phyloP scores from a whole-genome alignment of 2,797 vertebrate genomes.

The Pseudocheirus occidentalis region DNA sequence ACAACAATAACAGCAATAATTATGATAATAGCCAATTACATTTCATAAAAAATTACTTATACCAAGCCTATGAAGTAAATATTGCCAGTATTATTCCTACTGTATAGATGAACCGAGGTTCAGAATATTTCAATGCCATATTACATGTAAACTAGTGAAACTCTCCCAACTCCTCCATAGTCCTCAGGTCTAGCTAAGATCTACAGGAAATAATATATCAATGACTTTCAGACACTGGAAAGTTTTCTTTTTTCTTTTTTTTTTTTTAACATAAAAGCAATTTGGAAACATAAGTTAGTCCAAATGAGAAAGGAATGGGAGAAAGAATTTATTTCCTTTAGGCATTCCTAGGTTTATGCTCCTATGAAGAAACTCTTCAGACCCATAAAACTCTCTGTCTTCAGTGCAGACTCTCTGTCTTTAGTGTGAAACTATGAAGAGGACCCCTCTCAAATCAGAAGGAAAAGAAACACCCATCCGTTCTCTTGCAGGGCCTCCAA shows the following conservation, averaged over 20 bases:
- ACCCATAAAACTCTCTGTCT: constrained; percentile 12
- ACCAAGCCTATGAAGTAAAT: background rate
- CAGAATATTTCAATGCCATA: background rate
- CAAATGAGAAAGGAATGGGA: constrained; percentile 42
- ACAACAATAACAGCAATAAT: background rate
- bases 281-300: constrained; percentile 61
- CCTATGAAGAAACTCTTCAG: constrained; percentile 44
- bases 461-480: constrained; percentile 49
- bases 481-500: constrained; percentile 18
- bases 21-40: background rate
- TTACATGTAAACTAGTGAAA: background rate
- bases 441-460: constrained; percentile 49
- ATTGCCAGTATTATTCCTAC: background rate
- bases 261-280: constrained; percentile 31
- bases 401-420: constrained; percentile 42
- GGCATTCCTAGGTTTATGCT: constrained; percentile 54
- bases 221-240: background rate
- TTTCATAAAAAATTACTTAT: background rate
- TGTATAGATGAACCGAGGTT: background rate
- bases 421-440: constrained; percentile 29
- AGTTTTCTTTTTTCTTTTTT: constrained; percentile 21
- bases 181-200: background rate
- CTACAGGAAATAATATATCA: constrained; percentile 18
- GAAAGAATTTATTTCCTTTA: constrained; percentile 46
- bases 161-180: background rate